Evolutionary conservation across 2,113 vertebrate species (phyloP).

Genomic region (Heliornis fulica): DNA sequence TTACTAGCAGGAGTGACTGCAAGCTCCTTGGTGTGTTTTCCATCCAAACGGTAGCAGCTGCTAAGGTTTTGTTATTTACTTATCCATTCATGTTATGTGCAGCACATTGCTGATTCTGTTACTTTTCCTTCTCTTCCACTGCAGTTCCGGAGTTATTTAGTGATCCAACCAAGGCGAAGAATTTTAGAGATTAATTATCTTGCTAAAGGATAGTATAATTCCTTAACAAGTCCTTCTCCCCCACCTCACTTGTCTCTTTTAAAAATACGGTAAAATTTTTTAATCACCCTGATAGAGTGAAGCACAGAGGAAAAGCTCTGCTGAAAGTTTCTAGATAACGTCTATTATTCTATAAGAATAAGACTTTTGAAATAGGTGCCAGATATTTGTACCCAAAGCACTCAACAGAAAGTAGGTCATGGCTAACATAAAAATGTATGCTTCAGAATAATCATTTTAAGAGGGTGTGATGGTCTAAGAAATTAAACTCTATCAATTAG

Average conservation of each 20-base stretch:
- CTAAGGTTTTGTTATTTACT: background rate
- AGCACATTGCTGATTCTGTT: background rate
- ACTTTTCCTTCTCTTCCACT: background rate
- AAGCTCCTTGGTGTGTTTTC: background rate
- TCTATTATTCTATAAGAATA: background rate
- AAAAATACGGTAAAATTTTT: background rate
- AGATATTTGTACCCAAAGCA: background rate
- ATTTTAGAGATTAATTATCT: background rate
- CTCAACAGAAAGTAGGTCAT: conserved; percentile 26
- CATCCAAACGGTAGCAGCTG: background rate
- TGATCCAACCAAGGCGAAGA: background rate
- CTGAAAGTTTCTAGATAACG: background rate
- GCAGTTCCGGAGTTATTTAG: background rate
- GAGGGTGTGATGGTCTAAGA: background rate
- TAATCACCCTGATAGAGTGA: background rate
- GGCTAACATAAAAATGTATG: background rate
- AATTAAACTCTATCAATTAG: conserved; percentile 1
- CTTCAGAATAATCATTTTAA: conserved; percentile 11
- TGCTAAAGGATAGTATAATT: background rate
- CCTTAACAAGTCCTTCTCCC: background rate
- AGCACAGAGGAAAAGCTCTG: background rate
- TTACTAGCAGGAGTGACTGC: background rate
- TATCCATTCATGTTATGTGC: background rate
- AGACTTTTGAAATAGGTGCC: background rate
- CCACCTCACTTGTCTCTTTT: background rate